These are phyloP conservation scores for Pangasius djambal DNA, from an alignment of 2,797 vertebrate species.

Conservation along the genomic window DNA sequence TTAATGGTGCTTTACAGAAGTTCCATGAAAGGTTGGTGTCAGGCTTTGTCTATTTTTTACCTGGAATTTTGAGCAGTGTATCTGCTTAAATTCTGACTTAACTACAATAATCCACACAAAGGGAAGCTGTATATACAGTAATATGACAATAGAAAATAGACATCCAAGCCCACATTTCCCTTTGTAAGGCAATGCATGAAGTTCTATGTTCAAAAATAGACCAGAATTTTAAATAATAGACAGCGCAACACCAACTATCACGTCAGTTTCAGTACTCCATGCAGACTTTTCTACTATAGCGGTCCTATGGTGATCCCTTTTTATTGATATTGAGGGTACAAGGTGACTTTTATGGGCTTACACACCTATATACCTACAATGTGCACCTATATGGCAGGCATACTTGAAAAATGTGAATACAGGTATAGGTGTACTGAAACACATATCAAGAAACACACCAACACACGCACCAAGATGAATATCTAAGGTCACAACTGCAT, in stretches of 20 bases:
- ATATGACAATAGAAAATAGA: neutral
- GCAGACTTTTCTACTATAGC: neutral
- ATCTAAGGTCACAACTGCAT: neutral
- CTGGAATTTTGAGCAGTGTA: neutral
- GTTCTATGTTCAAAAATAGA: neutral
- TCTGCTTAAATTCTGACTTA: neutral
- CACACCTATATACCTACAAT: neutral
- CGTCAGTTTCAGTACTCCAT: neutral
- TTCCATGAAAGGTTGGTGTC: neutral
- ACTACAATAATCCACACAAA: slow-evolving; percentile 1
- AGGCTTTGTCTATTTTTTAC: slow-evolving; percentile 6
- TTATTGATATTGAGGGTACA: neutral
- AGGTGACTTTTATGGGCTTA: neutral
- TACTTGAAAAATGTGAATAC: neutral
- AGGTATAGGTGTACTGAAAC: neutral
- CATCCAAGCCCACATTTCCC: neutral
- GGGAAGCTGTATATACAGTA: neutral
- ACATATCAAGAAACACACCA: neutral
- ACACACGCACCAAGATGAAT: neutral
- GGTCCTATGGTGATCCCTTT: neutral
- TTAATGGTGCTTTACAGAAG: neutral
- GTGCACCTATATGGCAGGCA: neutral
- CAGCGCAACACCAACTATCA: neutral
- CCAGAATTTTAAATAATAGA: neutral
- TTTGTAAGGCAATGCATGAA: neutral